A percentile compares a stretch with the other conserved stretches of the same genome.
These are phyloP conservation scores for Athrips mouffetella DNA, from an alignment of 2,888 invertebrate species.

Conservation along the genomic window DNA sequence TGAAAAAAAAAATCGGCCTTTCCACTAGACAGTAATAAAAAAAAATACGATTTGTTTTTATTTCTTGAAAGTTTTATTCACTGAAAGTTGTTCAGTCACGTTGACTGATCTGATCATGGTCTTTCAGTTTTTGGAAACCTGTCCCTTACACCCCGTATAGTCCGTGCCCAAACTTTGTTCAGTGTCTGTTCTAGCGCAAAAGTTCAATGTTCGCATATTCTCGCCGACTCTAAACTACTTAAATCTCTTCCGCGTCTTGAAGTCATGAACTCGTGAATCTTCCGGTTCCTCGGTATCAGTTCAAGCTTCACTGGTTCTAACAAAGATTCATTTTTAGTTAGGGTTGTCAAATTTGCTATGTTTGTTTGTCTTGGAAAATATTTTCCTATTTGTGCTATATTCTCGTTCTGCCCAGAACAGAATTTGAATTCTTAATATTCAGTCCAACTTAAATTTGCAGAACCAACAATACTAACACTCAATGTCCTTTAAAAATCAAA, in stretches of 20 bases:
- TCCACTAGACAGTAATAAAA: too few relatives aligned
- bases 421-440: background rate
- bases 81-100: too few relatives aligned
- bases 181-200: too few relatives aligned
- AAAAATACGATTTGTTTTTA: too few relatives aligned
- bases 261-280: constrained; percentile 21
- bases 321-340: constrained; percentile 10
- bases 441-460: background rate
- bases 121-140: too few relatives aligned
- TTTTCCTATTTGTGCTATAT: background rate
- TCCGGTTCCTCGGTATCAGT: constrained; percentile 16
- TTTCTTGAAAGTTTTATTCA: too few relatives aligned
- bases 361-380: background rate
- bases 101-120: too few relatives aligned
- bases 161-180: too few relatives aligned
- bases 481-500: background rate
- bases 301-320: constrained; percentile 21
- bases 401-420: too few relatives aligned
- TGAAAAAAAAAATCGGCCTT: too few relatives aligned
- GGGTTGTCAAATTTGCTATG: background rate
- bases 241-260: constrained; percentile 16
- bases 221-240: constrained; percentile 8
- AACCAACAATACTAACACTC: background rate
- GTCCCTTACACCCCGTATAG: too few relatives aligned
- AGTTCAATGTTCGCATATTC: background rate